Percentiles rank a stretch among this genome's conserved stretches.
phyloP scores from a whole-genome alignment of 2,888 invertebrate genomes.

The Aleiodes testaceus region DNA sequence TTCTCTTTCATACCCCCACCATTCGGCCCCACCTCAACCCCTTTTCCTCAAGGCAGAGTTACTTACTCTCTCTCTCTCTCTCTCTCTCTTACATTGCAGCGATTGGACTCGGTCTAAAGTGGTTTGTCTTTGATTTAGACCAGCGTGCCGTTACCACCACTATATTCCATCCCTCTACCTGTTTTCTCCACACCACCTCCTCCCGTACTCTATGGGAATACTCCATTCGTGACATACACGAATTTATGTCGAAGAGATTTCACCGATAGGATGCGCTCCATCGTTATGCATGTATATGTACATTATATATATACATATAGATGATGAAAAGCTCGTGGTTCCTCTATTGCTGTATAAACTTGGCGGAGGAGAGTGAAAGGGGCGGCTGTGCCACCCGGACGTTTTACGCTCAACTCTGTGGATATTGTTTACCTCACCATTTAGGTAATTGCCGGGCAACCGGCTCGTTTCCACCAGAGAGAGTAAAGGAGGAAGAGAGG shows the following conservation, averaged over 20 bases:
- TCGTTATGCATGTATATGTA: background rate
- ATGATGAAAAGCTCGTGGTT: conserved; percentile 27
- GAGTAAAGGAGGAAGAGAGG: background rate
- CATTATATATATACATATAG: background rate
- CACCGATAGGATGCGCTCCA: conserved; percentile 26
- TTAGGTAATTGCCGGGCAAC: conserved; percentile 72
- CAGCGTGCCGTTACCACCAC: conserved; percentile 57
- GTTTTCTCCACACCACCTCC: conserved; percentile 49
- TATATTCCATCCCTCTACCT: conserved; percentile 44
- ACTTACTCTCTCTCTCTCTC: conserved; percentile 43
- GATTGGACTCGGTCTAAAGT: conserved; percentile 67
- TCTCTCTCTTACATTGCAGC: conserved; percentile 45
- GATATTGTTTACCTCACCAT: conserved; percentile 73
- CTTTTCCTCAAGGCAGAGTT: conserved; percentile 42
- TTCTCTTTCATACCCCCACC: conserved; percentile 46
- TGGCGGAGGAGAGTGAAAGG: conserved; percentile 32
- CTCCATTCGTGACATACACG: conserved; percentile 37
- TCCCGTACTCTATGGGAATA: conserved; percentile 44
- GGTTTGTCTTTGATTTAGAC: conserved; percentile 72
- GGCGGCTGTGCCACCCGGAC: conserved; percentile 41
- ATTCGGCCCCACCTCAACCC: conserved; percentile 40
- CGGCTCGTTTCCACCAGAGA: conserved; percentile 56
- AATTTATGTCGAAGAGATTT: conserved; percentile 22
- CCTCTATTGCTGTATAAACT: conserved; percentile 1
- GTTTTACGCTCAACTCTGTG: conserved; percentile 66